phyloP scores from a whole-genome alignment of 1,140 invertebrate genomes.

The Sesamia nonagrioides region DNA sequence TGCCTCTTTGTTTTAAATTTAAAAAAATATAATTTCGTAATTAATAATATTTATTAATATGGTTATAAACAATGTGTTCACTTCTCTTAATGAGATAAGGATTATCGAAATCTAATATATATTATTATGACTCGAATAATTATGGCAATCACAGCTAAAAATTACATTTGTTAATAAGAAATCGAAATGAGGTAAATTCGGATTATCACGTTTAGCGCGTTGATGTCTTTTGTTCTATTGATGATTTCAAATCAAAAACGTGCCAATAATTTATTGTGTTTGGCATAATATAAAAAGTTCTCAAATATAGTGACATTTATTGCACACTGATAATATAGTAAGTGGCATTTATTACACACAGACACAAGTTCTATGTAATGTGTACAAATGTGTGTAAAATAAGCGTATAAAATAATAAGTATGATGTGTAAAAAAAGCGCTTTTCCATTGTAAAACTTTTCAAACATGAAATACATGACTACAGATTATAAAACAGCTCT shows the following conservation, averaged over 20 bases:
- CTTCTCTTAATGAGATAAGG: not conserved
- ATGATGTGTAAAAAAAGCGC: too few species aligned
- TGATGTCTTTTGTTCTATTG: constrained; percentile 74
- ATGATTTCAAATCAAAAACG: constrained; percentile 1
- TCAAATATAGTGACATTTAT: too few species aligned
- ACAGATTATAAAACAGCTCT: not conserved
- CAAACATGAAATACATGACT: not conserved
- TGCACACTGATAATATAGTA: too few species aligned
- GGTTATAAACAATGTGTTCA: not conserved
- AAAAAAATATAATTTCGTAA: not conserved
- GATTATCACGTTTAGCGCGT: constrained; percentile 57
- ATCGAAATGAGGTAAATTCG: not conserved
- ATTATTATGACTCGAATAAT: not conserved
- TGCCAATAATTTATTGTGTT: not conserved
- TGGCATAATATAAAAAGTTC: too few species aligned
- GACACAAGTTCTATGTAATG: not conserved
- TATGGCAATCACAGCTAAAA: not conserved
- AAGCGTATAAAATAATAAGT: too few species aligned
- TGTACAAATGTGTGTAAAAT: not conserved
- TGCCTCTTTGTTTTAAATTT: not conserved
- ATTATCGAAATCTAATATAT: not conserved
- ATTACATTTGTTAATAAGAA: not conserved
- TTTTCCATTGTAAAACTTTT: constrained; percentile 2
- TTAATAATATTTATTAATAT: not conserved
- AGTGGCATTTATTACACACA: not conserved